Conservation (phyloP, 2,888 invertebrate genomes). For the Epistrophe eligans region DNA sequence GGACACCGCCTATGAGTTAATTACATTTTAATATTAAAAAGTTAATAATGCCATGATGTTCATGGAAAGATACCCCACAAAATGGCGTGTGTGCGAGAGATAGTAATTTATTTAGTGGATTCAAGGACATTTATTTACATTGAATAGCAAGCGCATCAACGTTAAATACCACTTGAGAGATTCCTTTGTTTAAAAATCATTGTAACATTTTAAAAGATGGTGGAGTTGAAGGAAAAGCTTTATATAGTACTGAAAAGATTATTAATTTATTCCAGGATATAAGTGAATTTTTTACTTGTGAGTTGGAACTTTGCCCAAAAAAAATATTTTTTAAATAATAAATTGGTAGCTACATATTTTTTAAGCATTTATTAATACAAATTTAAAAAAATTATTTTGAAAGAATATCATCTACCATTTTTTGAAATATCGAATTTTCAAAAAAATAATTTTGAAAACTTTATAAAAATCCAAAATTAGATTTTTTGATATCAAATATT, state of each 20-base stretch:
- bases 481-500: no score
- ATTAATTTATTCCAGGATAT: not conserved
- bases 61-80: not conserved
- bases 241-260: not conserved
- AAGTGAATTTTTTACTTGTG: no score
- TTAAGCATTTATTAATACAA: no score
- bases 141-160: not conserved
- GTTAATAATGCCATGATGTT: not conserved
- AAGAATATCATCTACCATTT: no score
- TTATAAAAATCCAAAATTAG: no score
- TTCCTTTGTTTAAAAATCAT: not conserved
- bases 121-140: conserved; percentile 11
- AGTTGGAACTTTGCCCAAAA: no score
- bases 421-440: no score
- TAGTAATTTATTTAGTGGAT: not conserved
- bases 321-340: no score
- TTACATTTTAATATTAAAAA: conserved; percentile 33
- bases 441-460: no score
- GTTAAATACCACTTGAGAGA: conserved; percentile 2
- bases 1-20: conserved; percentile 9
- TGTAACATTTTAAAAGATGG: not conserved
- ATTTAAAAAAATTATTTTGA: no score
- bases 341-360: no score
- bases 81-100: not conserved
- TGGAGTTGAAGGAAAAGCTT: no score